Evolutionary conservation across 2,113 vertebrate genomes (phyloP).

Genomic region (Daphoenositta chrysoptera): DNA sequence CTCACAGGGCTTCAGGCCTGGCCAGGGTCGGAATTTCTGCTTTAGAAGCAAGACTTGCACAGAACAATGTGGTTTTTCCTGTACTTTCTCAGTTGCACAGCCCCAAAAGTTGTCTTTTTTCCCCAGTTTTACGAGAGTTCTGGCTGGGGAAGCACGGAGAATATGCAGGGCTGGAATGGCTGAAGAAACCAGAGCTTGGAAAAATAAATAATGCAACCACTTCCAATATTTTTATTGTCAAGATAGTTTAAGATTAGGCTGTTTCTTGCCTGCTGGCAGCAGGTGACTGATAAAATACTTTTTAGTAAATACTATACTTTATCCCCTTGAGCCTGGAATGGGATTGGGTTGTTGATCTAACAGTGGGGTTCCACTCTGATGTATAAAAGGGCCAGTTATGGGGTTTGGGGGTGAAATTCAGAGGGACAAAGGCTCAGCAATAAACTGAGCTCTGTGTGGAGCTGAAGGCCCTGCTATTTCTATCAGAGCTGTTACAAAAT

Average conservation of each 20-base stretch:
- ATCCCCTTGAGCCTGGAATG: background rate
- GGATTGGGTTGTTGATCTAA: background rate
- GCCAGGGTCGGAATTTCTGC: background rate
- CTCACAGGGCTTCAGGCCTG: background rate
- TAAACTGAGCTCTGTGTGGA: background rate
- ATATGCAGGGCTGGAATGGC: background rate
- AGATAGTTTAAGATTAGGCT: background rate
- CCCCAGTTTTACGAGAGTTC: background rate
- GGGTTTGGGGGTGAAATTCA: background rate
- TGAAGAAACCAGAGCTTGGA: background rate
- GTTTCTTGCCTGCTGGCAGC: background rate
- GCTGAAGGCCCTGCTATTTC: background rate
- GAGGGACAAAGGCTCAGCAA: background rate
- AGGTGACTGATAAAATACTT: background rate
- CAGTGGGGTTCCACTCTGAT: background rate
- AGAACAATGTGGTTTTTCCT: slow-evolving; percentile 53
- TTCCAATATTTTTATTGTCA: background rate
- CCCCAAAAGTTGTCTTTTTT: background rate
- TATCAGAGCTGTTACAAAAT: background rate
- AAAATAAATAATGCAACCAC: background rate
- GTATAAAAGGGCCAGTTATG: background rate
- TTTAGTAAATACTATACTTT: too few relatives aligned
- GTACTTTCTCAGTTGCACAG: background rate
- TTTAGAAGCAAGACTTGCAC: background rate
- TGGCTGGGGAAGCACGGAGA: slow-evolving; percentile 1